phyloP scores from a whole-genome alignment of 2,797 vertebrate genomes.

The Onychomys arenicola region DNA sequence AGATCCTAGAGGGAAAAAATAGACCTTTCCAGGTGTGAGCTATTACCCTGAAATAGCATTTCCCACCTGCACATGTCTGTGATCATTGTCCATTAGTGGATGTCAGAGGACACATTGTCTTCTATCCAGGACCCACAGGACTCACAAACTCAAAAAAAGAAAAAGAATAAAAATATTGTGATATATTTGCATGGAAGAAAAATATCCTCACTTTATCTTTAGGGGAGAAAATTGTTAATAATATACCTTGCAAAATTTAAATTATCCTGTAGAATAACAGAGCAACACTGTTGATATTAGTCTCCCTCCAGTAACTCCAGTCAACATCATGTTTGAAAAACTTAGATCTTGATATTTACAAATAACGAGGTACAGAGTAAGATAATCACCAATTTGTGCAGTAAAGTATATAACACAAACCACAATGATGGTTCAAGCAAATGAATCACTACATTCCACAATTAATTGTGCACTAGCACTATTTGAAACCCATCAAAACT shows the following conservation, averaged over 20 bases:
- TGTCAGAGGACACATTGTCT: constrained; percentile 78
- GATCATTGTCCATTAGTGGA: constrained; percentile 76
- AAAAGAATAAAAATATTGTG: neutral
- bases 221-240: constrained; percentile 15
- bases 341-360: constrained; percentile 38
- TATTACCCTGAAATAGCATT: constrained; percentile 80
- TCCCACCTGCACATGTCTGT: constrained; percentile 73
- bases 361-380: neutral
- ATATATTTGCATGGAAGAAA: constrained; percentile 39
- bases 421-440: constrained; percentile 2
- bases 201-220: constrained; percentile 30
- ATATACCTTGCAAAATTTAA: constrained; percentile 54
- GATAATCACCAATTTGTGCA: neutral
- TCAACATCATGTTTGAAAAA: constrained; percentile 23
- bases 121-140: constrained; percentile 58
- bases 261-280: neutral
- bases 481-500: constrained; percentile 32
- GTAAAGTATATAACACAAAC: neutral
- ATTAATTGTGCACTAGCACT: neutral
- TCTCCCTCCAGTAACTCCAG: neutral
- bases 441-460: neutral
- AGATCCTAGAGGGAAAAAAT: constrained; percentile 75
- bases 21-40: constrained; percentile 81
- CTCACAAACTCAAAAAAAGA: neutral
- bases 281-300: constrained; percentile 6